Evolutionary conservation across 2,888 invertebrate species (phyloP), one percentile per base, ranked within the genome.

Genomic region (Geotrupes spiniger): DNA sequence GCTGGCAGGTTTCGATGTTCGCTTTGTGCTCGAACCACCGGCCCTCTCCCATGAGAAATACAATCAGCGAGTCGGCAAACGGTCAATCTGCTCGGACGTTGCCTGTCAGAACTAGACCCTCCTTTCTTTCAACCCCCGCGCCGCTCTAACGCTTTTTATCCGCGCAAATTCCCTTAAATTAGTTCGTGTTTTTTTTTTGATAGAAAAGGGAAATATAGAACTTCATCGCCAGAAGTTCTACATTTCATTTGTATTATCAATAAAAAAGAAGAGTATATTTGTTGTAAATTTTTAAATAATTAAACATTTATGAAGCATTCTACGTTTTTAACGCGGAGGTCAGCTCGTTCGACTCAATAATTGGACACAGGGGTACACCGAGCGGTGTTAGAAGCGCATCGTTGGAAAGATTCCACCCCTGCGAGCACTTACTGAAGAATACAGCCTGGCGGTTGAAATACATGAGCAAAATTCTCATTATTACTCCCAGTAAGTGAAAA

Each of bases 61-160:
- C 67, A 70, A 70, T 70, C 70, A 70, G 58, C 69, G 62, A 61
- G 57, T 64, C 57, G 51, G 50, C 53, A 52, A 54, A 52, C 62
- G 63, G 63, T 63, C 63, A 63, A 63, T 63, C 62, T 63, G 63
- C 60, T 57, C 53, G 54, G 56, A 53, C 56, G 54, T 52, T 56
- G 44, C 42, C 54, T 43, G 50, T 52, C 51, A 51, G 55, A 49
- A 21, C 42, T 15, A 21, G 39, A 31, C 10, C 21, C 16, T 10
- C 10, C 37, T 9, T 37, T 37, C 25, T 25, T 12, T 38, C 21
- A 6, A 4, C 21, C 21, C 21, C n/a, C n/a, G n/a, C n/a, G n/a
- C n/a, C n/a, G n/a, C n/a, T n/a, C n/a, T n/a, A n/a, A n/a, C n/a
- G n/a, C n/a, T 21, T 21, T 21, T 21, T 21, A 4, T 21, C 4